Percentiles rank a stretch among this genome's conserved stretches.
These are phyloP conservation scores for Bombyx huttoni DNA, from an alignment of 2,888 invertebrate genomes.

Conservation along the genomic window DNA sequence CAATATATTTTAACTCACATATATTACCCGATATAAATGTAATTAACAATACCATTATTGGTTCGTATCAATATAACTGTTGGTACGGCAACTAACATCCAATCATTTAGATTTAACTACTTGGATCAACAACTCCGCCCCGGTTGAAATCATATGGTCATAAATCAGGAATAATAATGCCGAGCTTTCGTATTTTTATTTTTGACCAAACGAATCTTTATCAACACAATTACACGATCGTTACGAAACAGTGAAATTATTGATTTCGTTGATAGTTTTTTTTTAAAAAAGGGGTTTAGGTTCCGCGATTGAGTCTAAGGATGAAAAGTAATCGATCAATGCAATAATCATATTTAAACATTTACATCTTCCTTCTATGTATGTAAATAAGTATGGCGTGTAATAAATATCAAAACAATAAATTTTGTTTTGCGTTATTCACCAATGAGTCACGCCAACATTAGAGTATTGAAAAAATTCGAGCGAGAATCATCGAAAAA, in stretches of 20 bases:
- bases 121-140: conserved; percentile 49
- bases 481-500: not conserved
- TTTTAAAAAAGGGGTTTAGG: too few species aligned
- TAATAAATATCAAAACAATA: not conserved
- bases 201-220: conserved; percentile 59
- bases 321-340: not conserved
- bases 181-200: conserved; percentile 41
- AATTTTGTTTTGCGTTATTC: not conserved
- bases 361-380: not conserved
- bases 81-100: conserved; percentile 37
- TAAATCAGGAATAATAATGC: conserved; percentile 59
- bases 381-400: not conserved
- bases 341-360: not conserved
- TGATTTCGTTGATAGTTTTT: conserved; percentile 18
- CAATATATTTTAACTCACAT: conserved; percentile 27
- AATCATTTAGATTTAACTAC: conserved; percentile 61
- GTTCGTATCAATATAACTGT: conserved; percentile 44
- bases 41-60: conserved; percentile 44
- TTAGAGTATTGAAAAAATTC: not conserved
- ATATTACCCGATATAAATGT: conserved; percentile 33
- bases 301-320: conserved; percentile 12
- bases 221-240: conserved; percentile 63
- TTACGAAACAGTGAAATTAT: conserved; percentile 46
- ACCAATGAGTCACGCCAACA: not conserved
- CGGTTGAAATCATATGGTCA: conserved; percentile 37